Base-by-base conservation (phyloP, 2,888 invertebrate species). In the Emmelina monodactyla region DNA sequence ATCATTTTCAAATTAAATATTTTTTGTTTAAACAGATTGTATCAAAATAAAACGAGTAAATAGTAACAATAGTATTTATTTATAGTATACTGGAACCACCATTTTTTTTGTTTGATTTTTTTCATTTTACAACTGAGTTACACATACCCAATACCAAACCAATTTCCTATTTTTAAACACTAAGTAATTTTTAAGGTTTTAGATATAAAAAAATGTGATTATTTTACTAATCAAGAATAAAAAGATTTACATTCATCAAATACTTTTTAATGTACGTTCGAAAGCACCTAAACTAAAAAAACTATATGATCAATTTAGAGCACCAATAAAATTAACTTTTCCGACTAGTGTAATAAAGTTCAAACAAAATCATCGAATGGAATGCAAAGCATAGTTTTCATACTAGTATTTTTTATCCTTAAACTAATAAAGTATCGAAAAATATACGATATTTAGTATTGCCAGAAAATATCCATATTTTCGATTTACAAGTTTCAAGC, bases 81-180 rank as follows among this genome's bases (percentile, higher is more conserved):
- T 45, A 42, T 48, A 39, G 14, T 58, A 46, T 55, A 56, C 49
- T 54, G 51, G 48, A 58, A 59, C 55, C 57, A 55, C 52, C 50
- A 46, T 49, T 47, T 49, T 44, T 43, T 33, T 40, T 35, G 37
- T 43, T 44, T 46, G 49, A 43, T 49, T 45, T 45, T 42, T 30
- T 34, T 44, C 40, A 41, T 45, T 46, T 48, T 47, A 6, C n/a
- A n/a, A n/a, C 19, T 9, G 25, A 11, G 25, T n/a, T 25, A 25
- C 25, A 25, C n/a, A 41, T 37, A 49, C 53, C 49, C 52, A 45
- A 45, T 48, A 56, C 62, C 62, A 60, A 58, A 61, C 58, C 61
- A 51, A 55, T 54, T 44, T 47, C 41, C 44, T 42, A 40, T 11
- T 28, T 35, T 41, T 41, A 38, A 42, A 44, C 42, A 48, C 49